A percentile compares a stretch with the other conserved stretches of the same genome.
Evolutionary conservation across 2,797 vertebrate species (phyloP).

Genomic region (Euthynnus affinis): DNA sequence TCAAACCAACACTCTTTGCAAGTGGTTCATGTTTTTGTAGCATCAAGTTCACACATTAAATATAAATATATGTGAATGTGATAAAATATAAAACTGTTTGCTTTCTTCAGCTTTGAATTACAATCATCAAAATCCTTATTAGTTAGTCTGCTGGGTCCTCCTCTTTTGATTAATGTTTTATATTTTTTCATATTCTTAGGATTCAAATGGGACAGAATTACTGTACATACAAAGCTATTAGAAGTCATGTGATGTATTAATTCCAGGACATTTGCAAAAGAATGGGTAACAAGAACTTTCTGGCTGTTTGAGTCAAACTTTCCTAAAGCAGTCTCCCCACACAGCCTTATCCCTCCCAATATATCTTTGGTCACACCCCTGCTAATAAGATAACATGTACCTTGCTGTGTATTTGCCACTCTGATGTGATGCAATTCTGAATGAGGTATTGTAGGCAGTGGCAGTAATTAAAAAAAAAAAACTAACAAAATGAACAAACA

Average conservation of each 20-base stretch:
- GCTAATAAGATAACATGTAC: not conserved
- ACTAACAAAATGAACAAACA: constrained; percentile 59
- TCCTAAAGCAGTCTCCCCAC: not conserved
- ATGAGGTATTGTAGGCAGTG: constrained; percentile 20
- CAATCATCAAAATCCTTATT: no score
- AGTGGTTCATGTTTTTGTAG: no score
- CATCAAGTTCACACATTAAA: no score
- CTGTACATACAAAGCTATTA: not conserved
- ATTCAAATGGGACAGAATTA: not conserved
- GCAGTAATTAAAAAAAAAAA: constrained; percentile 57
- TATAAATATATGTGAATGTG: no score
- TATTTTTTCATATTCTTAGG: no score
- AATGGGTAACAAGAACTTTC: not conserved
- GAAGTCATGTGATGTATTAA: not conserved
- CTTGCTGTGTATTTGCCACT: not conserved
- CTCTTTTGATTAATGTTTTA: no score
- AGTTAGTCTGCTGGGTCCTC: no score
- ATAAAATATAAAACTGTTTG: no score
- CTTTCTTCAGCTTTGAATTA: no score
- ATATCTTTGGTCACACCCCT: not conserved
- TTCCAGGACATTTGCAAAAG: not conserved
- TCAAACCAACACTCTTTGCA: no score
- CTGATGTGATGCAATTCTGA: constrained; percentile 22
- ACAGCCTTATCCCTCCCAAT: not conserved
- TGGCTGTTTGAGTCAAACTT: not conserved